Conservation (phyloP, 2,888 invertebrate genomes). For the Metallyticus violacea region DNA sequence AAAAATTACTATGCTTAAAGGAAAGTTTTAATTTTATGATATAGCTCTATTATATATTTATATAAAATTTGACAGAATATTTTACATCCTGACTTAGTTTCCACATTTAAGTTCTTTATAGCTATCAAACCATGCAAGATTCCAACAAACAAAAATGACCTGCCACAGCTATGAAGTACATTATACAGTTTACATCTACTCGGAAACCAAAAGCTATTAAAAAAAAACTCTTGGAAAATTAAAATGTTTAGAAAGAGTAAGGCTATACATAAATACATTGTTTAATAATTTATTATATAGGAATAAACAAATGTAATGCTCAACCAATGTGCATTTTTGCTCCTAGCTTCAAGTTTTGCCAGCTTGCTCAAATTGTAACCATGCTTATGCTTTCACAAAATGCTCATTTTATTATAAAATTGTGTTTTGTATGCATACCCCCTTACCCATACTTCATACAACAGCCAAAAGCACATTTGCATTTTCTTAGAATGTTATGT, state of each 20-base stretch:
- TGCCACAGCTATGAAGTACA: neutral
- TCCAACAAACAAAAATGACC: conserved; percentile 23
- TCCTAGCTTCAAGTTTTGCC: neutral
- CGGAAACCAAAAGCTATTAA: neutral
- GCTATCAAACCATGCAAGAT: conserved; percentile 33
- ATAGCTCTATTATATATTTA: conserved; percentile 16
- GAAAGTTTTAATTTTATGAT: neutral
- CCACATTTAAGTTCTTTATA: conserved; percentile 27
- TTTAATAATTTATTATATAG: neutral
- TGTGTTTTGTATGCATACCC: neutral
- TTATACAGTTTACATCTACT: neutral
- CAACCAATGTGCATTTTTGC: neutral
- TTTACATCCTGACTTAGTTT: conserved; percentile 32
- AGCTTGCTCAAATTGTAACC: neutral
- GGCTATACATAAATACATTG: neutral
- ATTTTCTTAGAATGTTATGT: too few relatives aligned
- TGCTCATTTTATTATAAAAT: neutral
- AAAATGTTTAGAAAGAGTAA: neutral
- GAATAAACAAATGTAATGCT: neutral
- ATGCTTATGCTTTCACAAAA: neutral
- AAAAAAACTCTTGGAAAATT: neutral
- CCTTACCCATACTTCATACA: too few relatives aligned
- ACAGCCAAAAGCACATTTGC: too few relatives aligned
- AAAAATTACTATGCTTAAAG: neutral
- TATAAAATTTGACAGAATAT: conserved; percentile 28